Evolutionary conservation across 2,888 invertebrate genomes (phyloP).

Genomic region (Xylocampa areola): DNA sequence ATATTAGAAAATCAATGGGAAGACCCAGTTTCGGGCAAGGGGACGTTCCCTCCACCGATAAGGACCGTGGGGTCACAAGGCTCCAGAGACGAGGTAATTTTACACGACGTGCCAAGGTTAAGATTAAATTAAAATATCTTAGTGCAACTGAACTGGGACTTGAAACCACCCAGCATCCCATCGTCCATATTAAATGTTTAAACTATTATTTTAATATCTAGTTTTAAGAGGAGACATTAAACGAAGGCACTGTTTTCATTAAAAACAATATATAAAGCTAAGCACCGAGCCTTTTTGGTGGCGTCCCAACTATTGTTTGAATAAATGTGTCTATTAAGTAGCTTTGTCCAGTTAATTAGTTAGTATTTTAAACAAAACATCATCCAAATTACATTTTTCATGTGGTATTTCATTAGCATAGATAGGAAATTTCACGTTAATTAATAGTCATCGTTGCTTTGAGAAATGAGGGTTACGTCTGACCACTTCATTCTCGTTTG

Average conservation of each 20-base stretch:
- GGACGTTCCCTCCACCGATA: conserved; percentile 59
- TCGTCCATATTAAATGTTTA: conserved; percentile 1
- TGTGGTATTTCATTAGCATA: conserved; percentile 75
- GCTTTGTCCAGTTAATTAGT: conserved; percentile 22
- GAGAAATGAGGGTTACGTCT: conserved; percentile 83
- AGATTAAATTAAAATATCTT: conserved; percentile 63
- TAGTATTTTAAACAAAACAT: conserved; percentile 50
- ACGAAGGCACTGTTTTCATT: conserved; percentile 2
- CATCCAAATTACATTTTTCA: conserved; percentile 69
- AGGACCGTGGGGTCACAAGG: conserved; percentile 52
- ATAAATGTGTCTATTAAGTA: conserved; percentile 1
- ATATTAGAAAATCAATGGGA: conserved; percentile 34
- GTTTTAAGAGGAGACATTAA: neutral
- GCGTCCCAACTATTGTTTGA: conserved; percentile 8
- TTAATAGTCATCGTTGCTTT: conserved; percentile 76
- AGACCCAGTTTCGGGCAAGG: conserved; percentile 34
- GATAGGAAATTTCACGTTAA: conserved; percentile 79
- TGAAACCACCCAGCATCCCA: conserved; percentile 7
- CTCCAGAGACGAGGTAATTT: conserved; percentile 59
- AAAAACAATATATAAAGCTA: conserved; percentile 14
- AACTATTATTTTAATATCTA: conserved; percentile 11
- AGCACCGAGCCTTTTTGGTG: neutral
- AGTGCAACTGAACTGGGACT: too few species aligned
- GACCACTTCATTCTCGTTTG: conserved; percentile 82
- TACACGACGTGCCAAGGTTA: conserved; percentile 44